These are phyloP conservation scores for Atta colombica DNA, from an alignment of 1,140 invertebrate species.

Conservation along the genomic window DNA sequence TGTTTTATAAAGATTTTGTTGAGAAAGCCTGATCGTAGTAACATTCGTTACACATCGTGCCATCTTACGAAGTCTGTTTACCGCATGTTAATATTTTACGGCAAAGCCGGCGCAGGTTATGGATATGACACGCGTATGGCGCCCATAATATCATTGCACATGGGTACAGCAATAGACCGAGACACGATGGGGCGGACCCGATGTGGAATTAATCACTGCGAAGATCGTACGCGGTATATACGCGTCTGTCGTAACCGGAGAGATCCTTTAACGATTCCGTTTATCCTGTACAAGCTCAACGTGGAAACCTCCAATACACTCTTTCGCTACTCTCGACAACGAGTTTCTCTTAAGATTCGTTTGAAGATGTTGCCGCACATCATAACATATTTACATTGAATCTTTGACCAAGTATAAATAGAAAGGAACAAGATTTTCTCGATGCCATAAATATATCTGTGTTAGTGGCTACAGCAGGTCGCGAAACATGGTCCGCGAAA, in stretches of 20 bases:
- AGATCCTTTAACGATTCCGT: slow-evolving; percentile 44
- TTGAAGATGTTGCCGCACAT: background rate
- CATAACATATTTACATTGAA: background rate
- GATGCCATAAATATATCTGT: background rate
- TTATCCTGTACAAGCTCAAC: background rate
- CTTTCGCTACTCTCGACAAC: slow-evolving; percentile 10
- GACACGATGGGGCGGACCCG: slow-evolving; percentile 28
- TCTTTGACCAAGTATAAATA: background rate
- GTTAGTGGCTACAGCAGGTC: background rate
- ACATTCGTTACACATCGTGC: slow-evolving; percentile 1
- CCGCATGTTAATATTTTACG: slow-evolving; percentile 69
- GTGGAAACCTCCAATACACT: background rate
- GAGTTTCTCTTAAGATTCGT: slow-evolving; percentile 6
- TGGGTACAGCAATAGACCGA: slow-evolving; percentile 21
- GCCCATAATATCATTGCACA: slow-evolving; percentile 57
- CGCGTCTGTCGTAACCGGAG: slow-evolving; percentile 22
- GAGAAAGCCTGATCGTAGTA: background rate
- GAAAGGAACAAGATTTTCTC: background rate
- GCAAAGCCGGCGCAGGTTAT: slow-evolving; percentile 25
- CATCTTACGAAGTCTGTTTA: slow-evolving; percentile 12
- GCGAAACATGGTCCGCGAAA: background rate
- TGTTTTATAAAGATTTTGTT: background rate
- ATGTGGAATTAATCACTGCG: slow-evolving; percentile 60
- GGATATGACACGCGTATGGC: slow-evolving; percentile 12
- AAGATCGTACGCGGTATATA: slow-evolving; percentile 41